Conservation (phyloP, 2,888 invertebrate species). For the Mechanitis mazaeus region DNA sequence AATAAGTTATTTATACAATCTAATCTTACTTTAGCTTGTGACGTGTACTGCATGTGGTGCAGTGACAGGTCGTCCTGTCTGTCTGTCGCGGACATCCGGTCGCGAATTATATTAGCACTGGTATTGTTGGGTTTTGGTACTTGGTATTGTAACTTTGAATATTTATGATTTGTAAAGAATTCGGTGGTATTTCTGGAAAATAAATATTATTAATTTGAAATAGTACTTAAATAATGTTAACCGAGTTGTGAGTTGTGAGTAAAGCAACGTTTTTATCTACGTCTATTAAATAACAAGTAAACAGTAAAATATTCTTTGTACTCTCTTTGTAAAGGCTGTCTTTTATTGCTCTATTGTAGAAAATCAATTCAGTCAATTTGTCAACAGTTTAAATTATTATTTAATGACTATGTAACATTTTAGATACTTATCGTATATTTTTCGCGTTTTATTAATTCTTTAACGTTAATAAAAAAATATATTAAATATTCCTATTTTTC, state of each 20-base stretch:
- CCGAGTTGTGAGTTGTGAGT: background rate
- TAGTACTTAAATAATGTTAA: no score
- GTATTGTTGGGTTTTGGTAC: background rate
- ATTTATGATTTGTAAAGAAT: background rate
- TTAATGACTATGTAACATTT: no score
- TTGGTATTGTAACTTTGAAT: constrained; percentile 3
- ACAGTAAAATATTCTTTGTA: background rate
- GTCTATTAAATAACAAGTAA: background rate
- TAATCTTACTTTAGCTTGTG: no score
- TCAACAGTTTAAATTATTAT: background rate
- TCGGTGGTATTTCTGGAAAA: background rate
- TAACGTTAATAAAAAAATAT: no score
- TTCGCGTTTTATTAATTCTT: no score
- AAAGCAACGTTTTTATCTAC: background rate
- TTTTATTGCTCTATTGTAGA: constrained; percentile 2
- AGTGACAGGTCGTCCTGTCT: background rate
- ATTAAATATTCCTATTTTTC: no score
- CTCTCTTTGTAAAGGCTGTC: background rate
- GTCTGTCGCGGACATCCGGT: constrained; percentile 2
- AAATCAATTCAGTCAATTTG: background rate
- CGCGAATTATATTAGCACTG: constrained; percentile 1
- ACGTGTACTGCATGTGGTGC: background rate
- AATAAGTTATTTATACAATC: no score
- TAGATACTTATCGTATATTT: no score
- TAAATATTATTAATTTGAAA: no score